Conservation (phyloP, 2,797 vertebrate genomes). For the Enteromius treurensis region DNA sequence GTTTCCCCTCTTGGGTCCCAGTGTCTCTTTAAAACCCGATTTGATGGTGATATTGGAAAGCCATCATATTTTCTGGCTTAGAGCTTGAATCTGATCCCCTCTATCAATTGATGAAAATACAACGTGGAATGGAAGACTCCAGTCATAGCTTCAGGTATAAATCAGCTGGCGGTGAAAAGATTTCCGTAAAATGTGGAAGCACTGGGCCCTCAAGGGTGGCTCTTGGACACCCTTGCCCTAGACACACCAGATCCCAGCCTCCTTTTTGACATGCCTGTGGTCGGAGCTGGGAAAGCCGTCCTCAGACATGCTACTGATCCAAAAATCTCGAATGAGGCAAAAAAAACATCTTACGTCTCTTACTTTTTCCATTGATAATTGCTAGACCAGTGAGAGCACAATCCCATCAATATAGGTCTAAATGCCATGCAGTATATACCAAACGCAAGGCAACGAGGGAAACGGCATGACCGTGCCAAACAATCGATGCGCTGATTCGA, state of each 20-base stretch:
- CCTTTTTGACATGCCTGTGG: slow-evolving; percentile 81
- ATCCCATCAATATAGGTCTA: slow-evolving; percentile 65
- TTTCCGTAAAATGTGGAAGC: slow-evolving; percentile 70
- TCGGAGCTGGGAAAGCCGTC: slow-evolving; percentile 75
- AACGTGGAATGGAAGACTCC: slow-evolving; percentile 50
- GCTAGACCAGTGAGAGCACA: slow-evolving; percentile 69
- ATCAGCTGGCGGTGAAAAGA: slow-evolving; percentile 70
- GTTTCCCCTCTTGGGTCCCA: slow-evolving; percentile 10
- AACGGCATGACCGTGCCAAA: neutral
- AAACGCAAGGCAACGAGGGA: slow-evolving; percentile 42
- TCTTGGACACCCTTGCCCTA: slow-evolving; percentile 73
- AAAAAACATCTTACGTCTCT: slow-evolving; percentile 59
- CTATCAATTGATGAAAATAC: slow-evolving; percentile 55
- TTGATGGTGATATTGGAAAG: slow-evolving; percentile 47
- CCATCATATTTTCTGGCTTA: slow-evolving; percentile 53
- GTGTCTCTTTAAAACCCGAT: slow-evolving; percentile 30
- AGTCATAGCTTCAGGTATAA: slow-evolving; percentile 63
- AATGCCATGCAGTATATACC: slow-evolving; percentile 59
- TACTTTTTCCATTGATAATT: slow-evolving; percentile 64
- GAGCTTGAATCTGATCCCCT: slow-evolving; percentile 53
- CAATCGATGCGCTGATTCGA: slow-evolving; percentile 53
- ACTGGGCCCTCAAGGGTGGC: slow-evolving; percentile 67
- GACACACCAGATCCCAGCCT: slow-evolving; percentile 75
- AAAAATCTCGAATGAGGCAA: slow-evolving; percentile 63
- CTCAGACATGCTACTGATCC: slow-evolving; percentile 56